Evolutionary conservation across 2,888 invertebrate species (phyloP), one percentile per base, ranked within the genome.

Genomic region (Gastrophysa polygoni): DNA sequence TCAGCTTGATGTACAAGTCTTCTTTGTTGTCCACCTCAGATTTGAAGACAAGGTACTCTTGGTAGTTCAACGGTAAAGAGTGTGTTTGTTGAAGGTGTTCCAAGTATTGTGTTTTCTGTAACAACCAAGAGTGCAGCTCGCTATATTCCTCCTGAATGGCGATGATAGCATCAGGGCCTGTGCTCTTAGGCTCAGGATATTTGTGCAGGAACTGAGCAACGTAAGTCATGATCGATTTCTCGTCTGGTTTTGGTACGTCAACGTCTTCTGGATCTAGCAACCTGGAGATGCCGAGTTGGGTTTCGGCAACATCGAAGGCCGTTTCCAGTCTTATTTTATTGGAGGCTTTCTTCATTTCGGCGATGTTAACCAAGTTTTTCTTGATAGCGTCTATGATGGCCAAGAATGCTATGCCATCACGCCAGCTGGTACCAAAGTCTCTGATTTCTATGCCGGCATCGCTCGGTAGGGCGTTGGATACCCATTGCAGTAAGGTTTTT

Each of bases 211-310:
- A 98, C 84, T 98, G 97, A 43, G 98, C 96, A 66, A 98, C 96
- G 81, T 98, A 98, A 28, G 98, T 98, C 97, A 98, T 98, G 74
- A 98, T 95, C 66, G 96, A 96, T 82, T 95, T 92, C 81, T 98
- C 98, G 81, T 98, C 98, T 3, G 98, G 98, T 79, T 94, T 93
- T 24, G 93, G 91, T 21, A 96, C 96, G 81, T 97, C 96, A 54
- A 96, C 96, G 82, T 96, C 96, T 83, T 97, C 97, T 2, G 97
- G 93, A 80, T 98, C 98, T 57, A 98, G 83, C 10, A 98, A 85
- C 73, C 93, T 87, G 18, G 96, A 92, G 75, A 98, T 96, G 63
- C 96, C 97, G 38, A 98, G 84, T 77, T 96, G 92, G 58, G 84
- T 86, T 83, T 98, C 96, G 18, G 98, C 98, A 28, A 96, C 90